A percentile compares a stretch with the other conserved stretches of the same genome.
These are phyloP conservation scores for Sebastes diaconus DNA, from an alignment of 2,797 vertebrate species.

Conservation along the genomic window DNA sequence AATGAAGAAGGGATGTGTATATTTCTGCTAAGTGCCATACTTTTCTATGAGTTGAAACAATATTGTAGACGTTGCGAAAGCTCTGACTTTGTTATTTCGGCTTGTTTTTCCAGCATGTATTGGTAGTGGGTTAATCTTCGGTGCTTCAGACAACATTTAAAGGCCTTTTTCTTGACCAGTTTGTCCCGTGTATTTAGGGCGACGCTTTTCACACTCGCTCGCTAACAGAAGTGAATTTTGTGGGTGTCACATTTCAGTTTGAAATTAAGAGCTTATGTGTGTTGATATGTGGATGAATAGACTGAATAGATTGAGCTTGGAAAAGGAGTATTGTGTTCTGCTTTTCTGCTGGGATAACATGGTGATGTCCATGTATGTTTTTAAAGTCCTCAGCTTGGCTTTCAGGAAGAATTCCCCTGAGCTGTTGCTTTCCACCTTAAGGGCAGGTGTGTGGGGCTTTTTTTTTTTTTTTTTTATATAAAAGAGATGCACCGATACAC, in stretches of 20 bases:
- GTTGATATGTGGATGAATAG: not conserved
- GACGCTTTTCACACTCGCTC: constrained; percentile 5
- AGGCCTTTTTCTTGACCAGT: constrained; percentile 30
- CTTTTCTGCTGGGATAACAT: not conserved
- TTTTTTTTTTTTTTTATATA: not conserved
- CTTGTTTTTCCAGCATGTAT: constrained; percentile 13
- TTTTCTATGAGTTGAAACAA: constrained; percentile 3
- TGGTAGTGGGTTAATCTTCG: constrained; percentile 27
- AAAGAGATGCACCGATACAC: no score
- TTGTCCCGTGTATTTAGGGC: not conserved
- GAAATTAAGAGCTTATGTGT: not conserved
- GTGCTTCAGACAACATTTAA: constrained; percentile 47
- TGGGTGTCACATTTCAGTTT: constrained; percentile 1
- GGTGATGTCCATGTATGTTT: not conserved
- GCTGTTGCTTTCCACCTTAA: not conserved
- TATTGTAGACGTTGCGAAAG: constrained; percentile 1
- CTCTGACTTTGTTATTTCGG: constrained; percentile 6
- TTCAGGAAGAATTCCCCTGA: constrained; percentile 12
- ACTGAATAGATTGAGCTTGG: not conserved
- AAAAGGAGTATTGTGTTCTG: not conserved
- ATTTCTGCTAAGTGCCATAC: constrained; percentile 40
- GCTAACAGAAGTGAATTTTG: not conserved
- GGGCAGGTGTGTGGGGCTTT: not conserved
- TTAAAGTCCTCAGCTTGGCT: not conserved
- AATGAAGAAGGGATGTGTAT: constrained; percentile 32